phyloP scores from a whole-genome alignment of 2,113 vertebrate genomes.

The Heptranchias perlo region DNA sequence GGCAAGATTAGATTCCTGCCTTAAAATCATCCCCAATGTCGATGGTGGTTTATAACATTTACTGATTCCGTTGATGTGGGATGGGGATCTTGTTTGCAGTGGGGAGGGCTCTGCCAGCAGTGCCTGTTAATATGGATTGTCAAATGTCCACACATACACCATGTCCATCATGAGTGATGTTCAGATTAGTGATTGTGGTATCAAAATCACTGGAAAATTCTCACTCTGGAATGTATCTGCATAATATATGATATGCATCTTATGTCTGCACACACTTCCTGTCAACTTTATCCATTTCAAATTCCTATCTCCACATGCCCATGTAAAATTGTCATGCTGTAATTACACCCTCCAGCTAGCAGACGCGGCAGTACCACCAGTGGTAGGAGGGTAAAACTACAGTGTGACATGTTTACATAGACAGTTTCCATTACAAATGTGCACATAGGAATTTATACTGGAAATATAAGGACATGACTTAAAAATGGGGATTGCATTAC shows the following conservation, averaged over 20 bases:
- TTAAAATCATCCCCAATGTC: not conserved
- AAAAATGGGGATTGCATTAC: not conserved
- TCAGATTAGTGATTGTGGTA: no score
- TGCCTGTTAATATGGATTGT: not conserved
- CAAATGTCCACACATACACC: not conserved
- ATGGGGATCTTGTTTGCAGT: not conserved
- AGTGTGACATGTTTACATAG: not conserved
- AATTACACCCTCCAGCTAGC: not conserved
- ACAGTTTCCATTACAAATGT: not conserved
- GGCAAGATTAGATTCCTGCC: not conserved
- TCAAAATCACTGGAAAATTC: no score
- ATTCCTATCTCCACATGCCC: no score
- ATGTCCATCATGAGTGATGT: no score
- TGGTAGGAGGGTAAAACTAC: not conserved
- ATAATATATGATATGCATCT: no score
- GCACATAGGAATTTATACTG: not conserved
- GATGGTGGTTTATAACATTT: not conserved
- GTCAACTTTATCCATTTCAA: no score
- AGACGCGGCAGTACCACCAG: not conserved
- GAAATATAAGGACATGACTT: not conserved
- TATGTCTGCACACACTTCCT: no score
- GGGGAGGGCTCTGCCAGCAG: not conserved
- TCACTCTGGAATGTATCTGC: no score
- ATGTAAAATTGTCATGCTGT: not conserved
- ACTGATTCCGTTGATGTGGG: not conserved